These are phyloP conservation scores for Chunga burmeisteri DNA, from an alignment of 2,113 vertebrate species.

Conservation along the genomic window DNA sequence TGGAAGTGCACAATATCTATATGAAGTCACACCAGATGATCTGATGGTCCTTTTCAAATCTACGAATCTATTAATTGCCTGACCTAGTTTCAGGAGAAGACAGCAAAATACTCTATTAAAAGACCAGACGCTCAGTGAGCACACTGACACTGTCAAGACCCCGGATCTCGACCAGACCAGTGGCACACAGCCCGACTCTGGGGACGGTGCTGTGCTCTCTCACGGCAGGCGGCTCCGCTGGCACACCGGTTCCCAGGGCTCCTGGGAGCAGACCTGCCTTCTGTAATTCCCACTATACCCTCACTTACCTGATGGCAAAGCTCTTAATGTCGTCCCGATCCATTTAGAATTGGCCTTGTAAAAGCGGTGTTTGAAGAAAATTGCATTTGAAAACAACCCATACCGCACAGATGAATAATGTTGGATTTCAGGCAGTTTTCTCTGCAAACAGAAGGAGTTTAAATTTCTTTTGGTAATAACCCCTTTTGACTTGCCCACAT, in stretches of 20 bases:
- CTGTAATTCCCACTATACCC: background rate
- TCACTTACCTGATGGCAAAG: background rate
- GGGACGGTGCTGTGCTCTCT: background rate
- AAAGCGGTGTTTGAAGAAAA: conserved; percentile 6
- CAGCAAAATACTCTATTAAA: background rate
- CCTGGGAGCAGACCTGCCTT: background rate
- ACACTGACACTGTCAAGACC: background rate
- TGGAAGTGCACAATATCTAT: background rate
- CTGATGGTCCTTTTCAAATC: background rate
- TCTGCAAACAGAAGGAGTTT: conserved; percentile 26
- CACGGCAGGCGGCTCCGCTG: background rate
- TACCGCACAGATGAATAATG: background rate
- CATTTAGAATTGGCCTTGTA: background rate
- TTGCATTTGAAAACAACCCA: background rate
- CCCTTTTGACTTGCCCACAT: conserved; percentile 61
- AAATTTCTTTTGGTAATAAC: conserved; percentile 64
- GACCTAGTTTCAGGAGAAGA: background rate
- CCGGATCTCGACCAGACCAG: background rate
- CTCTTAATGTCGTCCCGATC: background rate
- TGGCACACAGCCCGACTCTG: background rate
- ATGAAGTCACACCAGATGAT: background rate
- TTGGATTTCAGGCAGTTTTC: conserved; percentile 43
- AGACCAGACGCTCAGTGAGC: background rate
- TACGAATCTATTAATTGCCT: background rate
- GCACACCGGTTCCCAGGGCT: background rate